Base-by-base conservation (phyloP, 2,888 invertebrate species). In the Latrodectus elegans region DNA sequence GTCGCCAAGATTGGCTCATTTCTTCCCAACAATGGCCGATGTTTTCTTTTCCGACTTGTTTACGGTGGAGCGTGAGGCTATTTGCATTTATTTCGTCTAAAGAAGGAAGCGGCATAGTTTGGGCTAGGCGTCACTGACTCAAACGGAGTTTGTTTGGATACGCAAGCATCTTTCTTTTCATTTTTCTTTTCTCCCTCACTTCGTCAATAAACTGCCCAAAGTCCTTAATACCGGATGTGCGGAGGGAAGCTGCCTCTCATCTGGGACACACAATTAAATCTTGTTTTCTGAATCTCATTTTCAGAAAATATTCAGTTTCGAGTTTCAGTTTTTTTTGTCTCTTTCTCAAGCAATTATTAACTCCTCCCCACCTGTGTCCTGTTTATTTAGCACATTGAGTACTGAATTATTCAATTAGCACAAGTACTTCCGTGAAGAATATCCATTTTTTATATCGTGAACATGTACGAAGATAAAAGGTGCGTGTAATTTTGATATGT, bases 71-170 rank as follows among this genome's bases (percentile, higher is more conserved):
- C 60, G 22, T 52, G 52, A 84, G 64, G 49, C 49, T 67, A 84
- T 84, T 84, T 84, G 65, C 77, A 84, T 84, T 84, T 53, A 70
- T 75, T 70, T 55, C 51, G 10, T 17, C 4, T 65, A 78, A 84
- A 84, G 84, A 84, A 72, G 84, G 84, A 84, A 84, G 60, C 67
- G 74, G 78, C 67, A 73, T 72, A 73, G 22, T 77, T 84, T 73
- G n/a, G 60, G 11, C n/a, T 15, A 60, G n/a, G 60, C n/a, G 60
- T 60, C 60, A 60, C 12, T 15, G 60, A 60, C n/a, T 60, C 14
- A 60, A n/a, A 60, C n/a, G 60, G 60, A 60, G n/a, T 60, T 38
- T 38, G 38, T 38, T 38, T 38, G 38, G 38, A 38, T 38, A 38
- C 38, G 38, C 38, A 38, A 38, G 38, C 38, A 38, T 38, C 38